Evolutionary conservation across 2,797 vertebrate species (phyloP).

Genomic region (Enteromius mattozi): DNA sequence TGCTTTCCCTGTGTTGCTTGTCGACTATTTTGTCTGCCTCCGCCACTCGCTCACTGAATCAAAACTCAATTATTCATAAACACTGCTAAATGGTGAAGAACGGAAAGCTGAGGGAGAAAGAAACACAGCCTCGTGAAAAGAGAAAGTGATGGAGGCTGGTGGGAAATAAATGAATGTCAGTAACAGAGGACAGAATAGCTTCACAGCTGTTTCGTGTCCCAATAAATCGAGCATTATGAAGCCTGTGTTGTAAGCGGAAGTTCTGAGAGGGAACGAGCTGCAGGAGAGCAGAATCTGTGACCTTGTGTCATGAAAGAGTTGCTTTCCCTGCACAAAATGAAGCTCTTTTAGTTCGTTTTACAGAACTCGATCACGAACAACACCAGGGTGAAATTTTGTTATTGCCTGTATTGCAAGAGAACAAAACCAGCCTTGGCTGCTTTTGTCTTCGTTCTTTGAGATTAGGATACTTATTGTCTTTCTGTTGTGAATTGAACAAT

Average conservation of each 20-base stretch:
- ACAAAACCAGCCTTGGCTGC: background rate
- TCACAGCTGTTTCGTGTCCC: conserved; percentile 63
- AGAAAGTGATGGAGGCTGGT: conserved; percentile 40
- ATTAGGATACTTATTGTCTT: conserved; percentile 8
- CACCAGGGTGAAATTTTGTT: conserved; percentile 1
- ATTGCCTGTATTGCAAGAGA: conserved; percentile 10
- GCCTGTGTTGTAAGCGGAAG: conserved; percentile 52
- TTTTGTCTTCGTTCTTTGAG: conserved; percentile 1
- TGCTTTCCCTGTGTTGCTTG: conserved; percentile 41
- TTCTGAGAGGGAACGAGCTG: conserved; percentile 40
- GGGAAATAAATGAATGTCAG: conserved; percentile 51
- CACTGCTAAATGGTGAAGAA: conserved; percentile 62
- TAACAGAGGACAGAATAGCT: conserved; percentile 58
- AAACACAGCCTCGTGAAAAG: conserved; percentile 50
- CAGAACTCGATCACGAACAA: conserved; percentile 28
- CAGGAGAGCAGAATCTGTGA: conserved; percentile 21
- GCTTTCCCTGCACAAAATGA: conserved; percentile 40
- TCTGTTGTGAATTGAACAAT: conserved; percentile 8
- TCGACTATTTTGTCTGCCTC: conserved; percentile 60
- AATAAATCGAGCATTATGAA: conserved; percentile 58
- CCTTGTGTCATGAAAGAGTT: conserved; percentile 36
- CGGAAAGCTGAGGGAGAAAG: conserved; percentile 59
- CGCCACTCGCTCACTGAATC: conserved; percentile 58
- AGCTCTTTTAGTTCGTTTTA: conserved; percentile 19
- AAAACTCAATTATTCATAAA: conserved; percentile 66